phyloP scores from a whole-genome alignment of 2,888 invertebrate genomes.

The Aspidiotus rigidus region DNA sequence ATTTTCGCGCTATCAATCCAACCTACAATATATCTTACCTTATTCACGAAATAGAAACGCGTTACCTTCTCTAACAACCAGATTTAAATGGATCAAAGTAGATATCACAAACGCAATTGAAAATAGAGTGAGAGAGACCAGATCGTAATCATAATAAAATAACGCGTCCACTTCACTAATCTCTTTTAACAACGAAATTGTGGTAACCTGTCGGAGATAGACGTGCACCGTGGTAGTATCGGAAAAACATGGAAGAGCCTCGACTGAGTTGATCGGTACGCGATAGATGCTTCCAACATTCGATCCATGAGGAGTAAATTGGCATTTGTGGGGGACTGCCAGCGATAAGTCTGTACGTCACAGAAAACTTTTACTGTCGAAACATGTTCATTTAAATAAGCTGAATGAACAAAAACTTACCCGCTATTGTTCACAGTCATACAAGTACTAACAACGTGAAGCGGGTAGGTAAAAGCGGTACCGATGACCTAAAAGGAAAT shows the following conservation, averaged over 20 bases:
- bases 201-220: slow-evolving; percentile 26
- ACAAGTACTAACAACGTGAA: slow-evolving; percentile 81
- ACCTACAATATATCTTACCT: no score
- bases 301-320: slow-evolving; percentile 65
- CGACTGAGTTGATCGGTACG: slow-evolving; percentile 69
- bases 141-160: no score
- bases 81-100: no score
- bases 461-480: slow-evolving; percentile 80
- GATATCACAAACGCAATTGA: no score
- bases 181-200: slow-evolving; percentile 22
- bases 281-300: slow-evolving; percentile 73
- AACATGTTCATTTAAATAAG: not conserved
- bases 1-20: no score
- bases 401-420: slow-evolving; percentile 42
- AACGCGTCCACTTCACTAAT: not conserved
- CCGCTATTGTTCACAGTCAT: slow-evolving; percentile 77
- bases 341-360: slow-evolving; percentile 55
- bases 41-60: no score
- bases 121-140: no score
- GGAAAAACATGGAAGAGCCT: slow-evolving; percentile 72
- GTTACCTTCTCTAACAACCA: no score
- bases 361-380: not conserved
- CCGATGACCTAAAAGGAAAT: slow-evolving; percentile 55
- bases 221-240: slow-evolving; percentile 41
- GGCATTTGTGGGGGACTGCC: slow-evolving; percentile 80